Base-by-base conservation (phyloP, 1,140 invertebrate species). In the Euura lappo region DNA sequence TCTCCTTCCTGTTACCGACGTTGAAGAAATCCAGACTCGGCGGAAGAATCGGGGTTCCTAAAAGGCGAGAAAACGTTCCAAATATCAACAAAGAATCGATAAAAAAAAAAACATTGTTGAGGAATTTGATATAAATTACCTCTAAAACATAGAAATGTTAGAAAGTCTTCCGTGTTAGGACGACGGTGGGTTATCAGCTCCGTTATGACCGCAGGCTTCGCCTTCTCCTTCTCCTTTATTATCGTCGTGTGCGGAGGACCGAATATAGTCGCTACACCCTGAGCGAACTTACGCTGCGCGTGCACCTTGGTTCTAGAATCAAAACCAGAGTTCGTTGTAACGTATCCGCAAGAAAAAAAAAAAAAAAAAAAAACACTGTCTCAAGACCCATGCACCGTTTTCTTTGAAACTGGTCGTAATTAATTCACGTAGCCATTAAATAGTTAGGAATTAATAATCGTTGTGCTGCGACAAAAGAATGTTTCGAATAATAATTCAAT, bases 261-360 rank as follows among this genome's bases (percentile, higher is more conserved):
- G 43, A 83, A 87, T 47, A 83, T 76, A 51, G 83, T 86, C 6
- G 80, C 89, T 67, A 90, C 91, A 43, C 94, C 94, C 87, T 96
- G 95, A 65, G 95, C 95, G 90, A 97, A 97, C 87, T 97, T 97
- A 75, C 96, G 89, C 85, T 97, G 96, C 47, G 96, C 96, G 83
- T 95, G 94, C 71, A 96, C 93, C 89, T 93, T 93, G 43, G 91
- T 92, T 81, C 93, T 93, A 77, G n/a, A 87, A 84, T 64, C 74
- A 78, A 76, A 70, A 72, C 28, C 28, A 28, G 1, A 28, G 28
- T 28, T 28, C 28, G 28, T 28, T 28, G 28, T 28, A 28, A 28
- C 28, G 28, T 28, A 28, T 28, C 28, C 28, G 28, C 1, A 28
- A n/a, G n/a, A n/a, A 28, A 28, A 28, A 28, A 28, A 28, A 28